Conservation (phyloP, 2,888 invertebrate genomes). For the Isoperla grammatica region DNA sequence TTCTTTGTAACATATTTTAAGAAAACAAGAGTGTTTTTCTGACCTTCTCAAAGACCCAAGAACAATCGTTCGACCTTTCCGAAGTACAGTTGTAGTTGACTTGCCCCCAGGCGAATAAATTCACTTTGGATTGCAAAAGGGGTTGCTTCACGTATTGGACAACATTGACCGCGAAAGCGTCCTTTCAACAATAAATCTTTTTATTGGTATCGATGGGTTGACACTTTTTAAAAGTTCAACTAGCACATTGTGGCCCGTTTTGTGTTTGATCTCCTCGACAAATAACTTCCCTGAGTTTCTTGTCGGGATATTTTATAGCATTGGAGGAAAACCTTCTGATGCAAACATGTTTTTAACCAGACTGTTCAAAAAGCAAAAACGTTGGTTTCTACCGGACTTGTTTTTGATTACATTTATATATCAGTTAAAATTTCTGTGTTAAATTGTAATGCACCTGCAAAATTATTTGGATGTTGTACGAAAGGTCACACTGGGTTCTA, state of each 20-base stretch:
- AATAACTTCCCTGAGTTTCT: no score
- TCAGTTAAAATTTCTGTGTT: constrained; percentile 13
- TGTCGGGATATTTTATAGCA: no score
- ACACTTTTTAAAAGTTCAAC: no score
- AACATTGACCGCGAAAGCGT: no score
- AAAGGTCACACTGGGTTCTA: constrained; percentile 23
- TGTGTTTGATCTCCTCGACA: no score
- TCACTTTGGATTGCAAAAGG: not conserved
- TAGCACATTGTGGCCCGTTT: no score
- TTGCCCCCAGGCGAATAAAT: not conserved
- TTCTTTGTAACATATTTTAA: no score
- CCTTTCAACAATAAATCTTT: no score
- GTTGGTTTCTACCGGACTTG: not conserved
- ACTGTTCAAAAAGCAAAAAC: not conserved
- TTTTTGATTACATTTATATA: not conserved
- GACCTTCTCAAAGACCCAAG: not conserved
- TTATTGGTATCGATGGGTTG: no score
- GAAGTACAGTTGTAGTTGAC: not conserved
- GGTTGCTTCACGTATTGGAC: no score
- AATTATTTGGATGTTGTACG: constrained; percentile 20
- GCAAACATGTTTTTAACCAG: not conserved
- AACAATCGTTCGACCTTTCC: not conserved
- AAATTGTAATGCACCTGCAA: constrained; percentile 26
- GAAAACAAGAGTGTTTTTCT: no score
- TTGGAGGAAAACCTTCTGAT: not conserved